Conservation (phyloP, 2,113 vertebrate species). For the Psophia crepitans region DNA sequence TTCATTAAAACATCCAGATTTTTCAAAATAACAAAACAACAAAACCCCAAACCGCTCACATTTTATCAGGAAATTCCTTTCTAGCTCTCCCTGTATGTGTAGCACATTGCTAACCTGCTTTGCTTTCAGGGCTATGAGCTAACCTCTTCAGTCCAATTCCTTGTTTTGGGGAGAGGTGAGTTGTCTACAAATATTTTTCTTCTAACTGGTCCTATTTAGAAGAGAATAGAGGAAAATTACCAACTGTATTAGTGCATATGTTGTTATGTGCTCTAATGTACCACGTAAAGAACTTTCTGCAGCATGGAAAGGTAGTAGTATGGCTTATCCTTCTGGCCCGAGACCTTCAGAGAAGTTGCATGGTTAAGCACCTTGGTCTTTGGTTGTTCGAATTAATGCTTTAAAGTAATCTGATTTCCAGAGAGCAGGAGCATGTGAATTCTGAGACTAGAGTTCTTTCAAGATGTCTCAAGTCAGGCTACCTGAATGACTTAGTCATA, state of each 20-base stretch:
- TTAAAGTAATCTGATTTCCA: background rate
- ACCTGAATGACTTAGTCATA: background rate
- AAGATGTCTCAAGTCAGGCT: background rate
- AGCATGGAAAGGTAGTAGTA: background rate
- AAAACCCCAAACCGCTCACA: accelerated
- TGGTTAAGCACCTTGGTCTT: background rate
- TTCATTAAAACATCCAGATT: background rate
- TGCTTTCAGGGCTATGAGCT: background rate
- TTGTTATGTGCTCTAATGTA: background rate
- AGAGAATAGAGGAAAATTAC: background rate
- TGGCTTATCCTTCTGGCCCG: background rate
- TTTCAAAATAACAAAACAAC: background rate
- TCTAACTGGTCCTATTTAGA: background rate
- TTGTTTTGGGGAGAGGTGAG: background rate
- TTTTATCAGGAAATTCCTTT: background rate
- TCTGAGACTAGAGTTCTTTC: background rate
- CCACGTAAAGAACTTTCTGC: background rate
- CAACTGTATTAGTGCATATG: too few species aligned
- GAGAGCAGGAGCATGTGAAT: background rate
- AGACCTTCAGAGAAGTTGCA: background rate
- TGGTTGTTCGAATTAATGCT: background rate
- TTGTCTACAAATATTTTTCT: background rate
- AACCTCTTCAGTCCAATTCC: background rate
- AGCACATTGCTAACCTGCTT: background rate
- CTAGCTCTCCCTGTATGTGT: background rate